Percentiles rank a stretch among this genome's conserved stretches.
Conservation (phyloP, 2,888 invertebrate species). For the Andrena haemorrhoa region DNA sequence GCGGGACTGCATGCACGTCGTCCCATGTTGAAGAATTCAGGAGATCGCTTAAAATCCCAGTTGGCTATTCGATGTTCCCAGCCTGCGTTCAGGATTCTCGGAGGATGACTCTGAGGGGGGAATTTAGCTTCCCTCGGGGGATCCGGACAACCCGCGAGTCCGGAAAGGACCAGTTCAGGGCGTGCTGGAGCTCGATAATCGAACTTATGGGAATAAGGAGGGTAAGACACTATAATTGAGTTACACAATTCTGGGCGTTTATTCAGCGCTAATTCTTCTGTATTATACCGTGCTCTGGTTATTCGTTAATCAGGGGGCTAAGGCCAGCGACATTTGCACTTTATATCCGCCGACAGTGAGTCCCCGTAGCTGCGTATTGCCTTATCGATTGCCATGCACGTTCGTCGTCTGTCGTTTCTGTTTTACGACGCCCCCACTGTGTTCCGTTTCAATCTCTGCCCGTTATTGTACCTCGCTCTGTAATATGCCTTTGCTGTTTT, state of each 20-base stretch:
- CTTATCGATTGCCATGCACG: slow-evolving; percentile 44
- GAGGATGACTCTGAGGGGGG: slow-evolving; percentile 5
- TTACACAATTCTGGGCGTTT: too few species aligned
- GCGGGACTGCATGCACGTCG: neutral
- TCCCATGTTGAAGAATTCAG: slow-evolving; percentile 9
- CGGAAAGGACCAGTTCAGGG: neutral
- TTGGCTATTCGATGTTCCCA: slow-evolving; percentile 16
- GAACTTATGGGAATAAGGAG: neutral
- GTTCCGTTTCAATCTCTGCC: slow-evolving; percentile 27
- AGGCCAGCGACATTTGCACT: too few species aligned
- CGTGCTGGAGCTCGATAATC: neutral
- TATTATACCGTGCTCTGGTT: too few species aligned
- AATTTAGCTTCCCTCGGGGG: neutral
- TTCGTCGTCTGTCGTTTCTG: slow-evolving; percentile 34
- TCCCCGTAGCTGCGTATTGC: neutral
- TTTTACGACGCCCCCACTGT: slow-evolving; percentile 42
- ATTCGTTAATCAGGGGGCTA: too few species aligned
- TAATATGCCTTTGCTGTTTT: slow-evolving; percentile 57
- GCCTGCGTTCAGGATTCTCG: neutral
- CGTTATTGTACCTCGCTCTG: slow-evolving; percentile 24
- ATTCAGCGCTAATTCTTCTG: too few species aligned
- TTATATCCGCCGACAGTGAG: too few species aligned
- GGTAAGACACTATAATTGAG: too few species aligned
- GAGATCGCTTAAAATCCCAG: slow-evolving; percentile 16
- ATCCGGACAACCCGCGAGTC: neutral